Evolutionary conservation across 2,888 invertebrate species (phyloP).

Genomic region (Sabellastarte sp.): DNA sequence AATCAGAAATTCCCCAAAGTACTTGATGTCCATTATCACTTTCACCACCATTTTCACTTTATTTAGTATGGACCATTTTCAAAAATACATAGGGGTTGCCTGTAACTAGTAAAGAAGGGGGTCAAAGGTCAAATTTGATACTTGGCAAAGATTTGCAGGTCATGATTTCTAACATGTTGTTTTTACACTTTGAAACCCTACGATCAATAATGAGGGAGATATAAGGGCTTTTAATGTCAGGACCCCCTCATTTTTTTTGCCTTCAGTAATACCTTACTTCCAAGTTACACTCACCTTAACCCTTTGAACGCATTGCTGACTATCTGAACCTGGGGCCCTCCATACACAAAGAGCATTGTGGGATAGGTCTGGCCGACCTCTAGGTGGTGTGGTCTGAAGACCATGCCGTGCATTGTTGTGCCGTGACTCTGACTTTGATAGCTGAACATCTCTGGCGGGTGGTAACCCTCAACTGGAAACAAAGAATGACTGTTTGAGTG

Average conservation of each 20-base stretch:
- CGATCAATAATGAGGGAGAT: background rate
- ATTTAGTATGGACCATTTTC: too few species aligned
- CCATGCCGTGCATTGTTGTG: constrained; percentile 75
- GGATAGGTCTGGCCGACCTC: constrained; percentile 73
- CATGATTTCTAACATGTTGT: background rate
- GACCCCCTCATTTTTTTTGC: too few species aligned
- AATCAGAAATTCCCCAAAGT: too few species aligned
- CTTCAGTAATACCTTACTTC: too few species aligned
- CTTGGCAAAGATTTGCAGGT: too few species aligned
- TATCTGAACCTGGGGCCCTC: constrained; percentile 96
- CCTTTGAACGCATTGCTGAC: constrained; percentile 81
- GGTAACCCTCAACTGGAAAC: constrained; percentile 46
- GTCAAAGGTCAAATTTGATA: too few species aligned
- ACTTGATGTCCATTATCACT: too few species aligned
- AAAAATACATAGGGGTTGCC: too few species aligned
- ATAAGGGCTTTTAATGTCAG: background rate
- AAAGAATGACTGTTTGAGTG: too few species aligned
- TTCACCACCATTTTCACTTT: too few species aligned
- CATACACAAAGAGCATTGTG: constrained; percentile 94
- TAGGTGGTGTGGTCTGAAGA: constrained; percentile 72
- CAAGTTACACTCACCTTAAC: constrained; percentile 24
- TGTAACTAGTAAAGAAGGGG: too few species aligned
- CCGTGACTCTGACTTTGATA: constrained; percentile 64
- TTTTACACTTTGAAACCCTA: background rate
- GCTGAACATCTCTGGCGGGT: constrained; percentile 73